Conservation (phyloP, 2,797 vertebrate genomes). For the Cuniculus paca region DNA sequence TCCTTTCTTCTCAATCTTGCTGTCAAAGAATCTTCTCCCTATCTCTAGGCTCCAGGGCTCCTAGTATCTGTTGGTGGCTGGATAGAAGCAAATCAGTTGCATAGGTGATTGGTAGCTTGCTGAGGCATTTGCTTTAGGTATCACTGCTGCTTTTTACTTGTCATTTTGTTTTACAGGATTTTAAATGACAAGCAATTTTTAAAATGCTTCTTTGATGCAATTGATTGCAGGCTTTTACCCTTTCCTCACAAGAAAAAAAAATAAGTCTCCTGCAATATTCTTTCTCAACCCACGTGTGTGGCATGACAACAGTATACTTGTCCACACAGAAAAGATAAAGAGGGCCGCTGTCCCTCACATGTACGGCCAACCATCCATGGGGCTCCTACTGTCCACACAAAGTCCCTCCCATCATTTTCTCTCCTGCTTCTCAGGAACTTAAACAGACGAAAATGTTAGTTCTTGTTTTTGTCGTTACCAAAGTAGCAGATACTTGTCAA, state of each 20-base stretch:
- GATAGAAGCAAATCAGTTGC: too few species aligned
- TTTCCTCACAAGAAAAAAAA: neutral
- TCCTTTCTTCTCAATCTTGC: neutral
- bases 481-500: neutral
- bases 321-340: neutral
- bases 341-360: neutral
- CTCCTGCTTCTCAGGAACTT: neutral
- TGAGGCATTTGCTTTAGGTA: neutral
- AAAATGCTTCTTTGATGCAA: neutral
- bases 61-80: neutral
- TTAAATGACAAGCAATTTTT: neutral
- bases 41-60: neutral
- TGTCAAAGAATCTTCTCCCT: neutral
- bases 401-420: neutral
- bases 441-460: neutral
- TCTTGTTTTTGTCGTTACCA: neutral
- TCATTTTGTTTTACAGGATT: slow-evolving; percentile 34
- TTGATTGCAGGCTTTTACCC: neutral
- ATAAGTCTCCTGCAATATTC: neutral
- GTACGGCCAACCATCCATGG: neutral
- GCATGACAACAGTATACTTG: accelerated
- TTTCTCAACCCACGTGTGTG: neutral
- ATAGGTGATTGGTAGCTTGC: neutral
- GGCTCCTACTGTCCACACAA: neutral
- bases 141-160: neutral